phyloP scores from a whole-genome alignment of 2,888 invertebrate species.

The Oxystoma pomonae region DNA sequence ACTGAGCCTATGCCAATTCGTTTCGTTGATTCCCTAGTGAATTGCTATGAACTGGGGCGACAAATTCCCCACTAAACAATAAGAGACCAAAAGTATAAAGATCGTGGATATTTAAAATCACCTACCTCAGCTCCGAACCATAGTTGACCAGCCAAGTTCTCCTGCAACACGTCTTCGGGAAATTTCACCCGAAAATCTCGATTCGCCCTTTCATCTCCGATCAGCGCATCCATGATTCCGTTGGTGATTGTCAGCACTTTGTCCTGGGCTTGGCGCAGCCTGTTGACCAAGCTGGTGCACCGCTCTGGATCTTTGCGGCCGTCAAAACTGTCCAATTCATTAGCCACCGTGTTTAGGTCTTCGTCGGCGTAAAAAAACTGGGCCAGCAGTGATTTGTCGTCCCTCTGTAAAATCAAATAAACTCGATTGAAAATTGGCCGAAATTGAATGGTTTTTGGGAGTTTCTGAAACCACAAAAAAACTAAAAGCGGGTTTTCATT shows the following conservation, averaged over 20 bases:
- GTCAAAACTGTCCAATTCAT: conserved; percentile 97
- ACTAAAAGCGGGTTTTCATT: no score
- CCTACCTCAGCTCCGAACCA: conserved; percentile 98
- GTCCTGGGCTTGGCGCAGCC: conserved; percentile 90
- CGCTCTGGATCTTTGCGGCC: conserved; percentile 97
- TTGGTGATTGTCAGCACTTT: conserved; percentile 89
- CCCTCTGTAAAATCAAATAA: conserved; percentile 61
- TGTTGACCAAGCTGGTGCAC: conserved; percentile 92
- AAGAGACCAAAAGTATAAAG: no score
- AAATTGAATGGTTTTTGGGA: no score
- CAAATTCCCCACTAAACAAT: no score
- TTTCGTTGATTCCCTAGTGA: no score
- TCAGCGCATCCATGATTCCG: conserved; percentile 91
- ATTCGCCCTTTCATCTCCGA: conserved; percentile 81
- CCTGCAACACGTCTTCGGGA: conserved; percentile 97
- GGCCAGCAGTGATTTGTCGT: conserved; percentile 88
- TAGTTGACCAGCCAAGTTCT: conserved; percentile 95
- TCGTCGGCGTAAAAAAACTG: conserved; percentile 99
- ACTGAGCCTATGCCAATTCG: no score
- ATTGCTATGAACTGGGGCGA: no score
- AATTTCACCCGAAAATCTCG: conserved; percentile 97
- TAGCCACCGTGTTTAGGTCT: conserved; percentile 89
- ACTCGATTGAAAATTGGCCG: conserved; percentile 5
- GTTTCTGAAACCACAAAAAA: no score
- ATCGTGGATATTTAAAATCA: not conserved